Evolutionary conservation across 2,888 invertebrate species (phyloP).

Genomic region (Phymatocera aterrima): DNA sequence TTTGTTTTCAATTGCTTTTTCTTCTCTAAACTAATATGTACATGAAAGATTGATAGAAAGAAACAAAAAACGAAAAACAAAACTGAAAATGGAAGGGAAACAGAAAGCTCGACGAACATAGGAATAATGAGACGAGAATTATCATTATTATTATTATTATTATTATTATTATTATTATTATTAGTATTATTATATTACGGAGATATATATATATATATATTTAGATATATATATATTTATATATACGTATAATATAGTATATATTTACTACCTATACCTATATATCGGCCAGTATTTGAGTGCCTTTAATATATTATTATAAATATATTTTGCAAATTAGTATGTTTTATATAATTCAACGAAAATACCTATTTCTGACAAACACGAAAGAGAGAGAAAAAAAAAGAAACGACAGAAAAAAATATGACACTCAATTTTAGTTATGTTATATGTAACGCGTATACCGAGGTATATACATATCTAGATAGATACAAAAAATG

Average conservation of each 20-base stretch:
- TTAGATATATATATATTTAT: background rate
- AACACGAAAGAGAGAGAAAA: too few species aligned
- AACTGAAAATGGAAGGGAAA: background rate
- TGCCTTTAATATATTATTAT: too few species aligned
- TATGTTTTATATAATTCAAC: too few species aligned
- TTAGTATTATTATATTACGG: conserved; percentile 29
- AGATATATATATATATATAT: conserved; percentile 47
- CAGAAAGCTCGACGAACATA: background rate
- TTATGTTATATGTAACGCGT: too few species aligned
- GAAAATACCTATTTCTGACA: too few species aligned
- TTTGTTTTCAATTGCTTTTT: too few species aligned
- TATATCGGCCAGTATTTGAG: background rate
- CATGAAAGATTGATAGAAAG: background rate
- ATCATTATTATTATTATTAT: conserved; percentile 38
- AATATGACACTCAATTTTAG: too few species aligned
- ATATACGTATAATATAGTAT: background rate
- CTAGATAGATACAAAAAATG: too few species aligned
- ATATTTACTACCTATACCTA: background rate
- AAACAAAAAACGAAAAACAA: background rate
- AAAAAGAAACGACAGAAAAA: too few species aligned
- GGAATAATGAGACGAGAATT: too few species aligned
- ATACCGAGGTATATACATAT: too few species aligned
- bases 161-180: conserved; percentile 32
- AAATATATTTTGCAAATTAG: too few species aligned
- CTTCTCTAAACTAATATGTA: background rate